These are phyloP conservation scores for Candoia aspera DNA, from an alignment of 2,113 vertebrate genomes.

Conservation along the genomic window DNA sequence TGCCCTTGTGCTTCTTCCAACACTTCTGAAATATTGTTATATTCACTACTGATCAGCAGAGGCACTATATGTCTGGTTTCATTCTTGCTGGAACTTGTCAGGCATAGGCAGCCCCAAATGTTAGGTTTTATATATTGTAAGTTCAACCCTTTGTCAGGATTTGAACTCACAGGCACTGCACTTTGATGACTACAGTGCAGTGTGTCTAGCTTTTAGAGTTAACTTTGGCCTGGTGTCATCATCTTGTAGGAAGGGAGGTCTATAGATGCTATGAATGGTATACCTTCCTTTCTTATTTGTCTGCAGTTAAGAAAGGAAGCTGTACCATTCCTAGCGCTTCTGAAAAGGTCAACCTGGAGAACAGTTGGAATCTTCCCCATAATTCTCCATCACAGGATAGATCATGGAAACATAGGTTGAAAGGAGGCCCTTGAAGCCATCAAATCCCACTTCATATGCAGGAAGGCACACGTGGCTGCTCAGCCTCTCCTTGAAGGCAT, in stretches of 20 bases:
- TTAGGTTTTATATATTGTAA: background rate
- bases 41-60: background rate
- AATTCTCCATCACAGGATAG: background rate
- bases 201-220: background rate
- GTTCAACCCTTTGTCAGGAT: background rate
- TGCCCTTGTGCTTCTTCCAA: background rate
- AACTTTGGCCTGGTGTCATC: background rate
- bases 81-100: background rate
- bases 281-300: background rate
- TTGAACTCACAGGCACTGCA: background rate
- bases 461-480: background rate
- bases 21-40: background rate
- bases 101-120: no score
- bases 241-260: background rate
- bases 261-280: background rate
- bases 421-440: background rate
- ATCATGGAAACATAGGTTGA: background rate
- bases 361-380: background rate
- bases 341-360: background rate
- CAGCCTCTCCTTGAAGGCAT: background rate
- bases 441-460: background rate
- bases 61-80: background rate
- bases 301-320: background rate
- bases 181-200: background rate
- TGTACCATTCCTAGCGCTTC: background rate